Conservation (phyloP, 2,797 vertebrate genomes). For the Sebastes alutus region DNA sequence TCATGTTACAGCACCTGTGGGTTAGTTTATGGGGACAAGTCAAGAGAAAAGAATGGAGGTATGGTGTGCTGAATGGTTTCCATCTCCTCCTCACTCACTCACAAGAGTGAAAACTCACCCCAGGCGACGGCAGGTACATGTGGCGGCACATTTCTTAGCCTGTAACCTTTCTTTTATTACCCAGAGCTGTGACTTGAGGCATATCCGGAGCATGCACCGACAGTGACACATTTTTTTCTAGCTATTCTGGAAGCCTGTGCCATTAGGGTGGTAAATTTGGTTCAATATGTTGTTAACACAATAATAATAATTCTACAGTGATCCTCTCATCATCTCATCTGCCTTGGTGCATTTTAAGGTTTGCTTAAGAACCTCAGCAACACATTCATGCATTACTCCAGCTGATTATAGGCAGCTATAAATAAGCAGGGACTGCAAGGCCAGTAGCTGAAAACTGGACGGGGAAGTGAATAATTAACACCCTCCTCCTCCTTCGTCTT, state of each 20-base stretch:
- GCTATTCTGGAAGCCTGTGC: not conserved
- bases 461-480: slow-evolving; percentile 61
- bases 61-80: slow-evolving; percentile 59
- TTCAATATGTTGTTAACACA: not conserved
- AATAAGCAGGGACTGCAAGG: slow-evolving; percentile 32
- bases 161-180: slow-evolving; percentile 65
- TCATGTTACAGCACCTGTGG: slow-evolving; percentile 33
- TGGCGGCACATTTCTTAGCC: slow-evolving; percentile 69
- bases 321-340: not conserved
- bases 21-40: slow-evolving; percentile 45
- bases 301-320: not conserved
- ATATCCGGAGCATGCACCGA: slow-evolving; percentile 58
- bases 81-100: slow-evolving; percentile 41
- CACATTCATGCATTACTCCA: slow-evolving; percentile 32
- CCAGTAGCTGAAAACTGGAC: slow-evolving; percentile 46
- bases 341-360: not conserved
- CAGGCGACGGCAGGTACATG: slow-evolving; percentile 65
- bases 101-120: slow-evolving; percentile 51
- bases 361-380: slow-evolving; percentile 37
- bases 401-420: slow-evolving; percentile 55
- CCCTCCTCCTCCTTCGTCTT: slow-evolving; percentile 10
- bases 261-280: not conserved
- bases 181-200: slow-evolving; percentile 65
- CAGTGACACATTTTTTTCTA: slow-evolving; percentile 24
- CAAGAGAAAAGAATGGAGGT: slow-evolving; percentile 36